Conservation (phyloP, 2,113 vertebrate genomes). For the Brachyhypopomus occidentalis region DNA sequence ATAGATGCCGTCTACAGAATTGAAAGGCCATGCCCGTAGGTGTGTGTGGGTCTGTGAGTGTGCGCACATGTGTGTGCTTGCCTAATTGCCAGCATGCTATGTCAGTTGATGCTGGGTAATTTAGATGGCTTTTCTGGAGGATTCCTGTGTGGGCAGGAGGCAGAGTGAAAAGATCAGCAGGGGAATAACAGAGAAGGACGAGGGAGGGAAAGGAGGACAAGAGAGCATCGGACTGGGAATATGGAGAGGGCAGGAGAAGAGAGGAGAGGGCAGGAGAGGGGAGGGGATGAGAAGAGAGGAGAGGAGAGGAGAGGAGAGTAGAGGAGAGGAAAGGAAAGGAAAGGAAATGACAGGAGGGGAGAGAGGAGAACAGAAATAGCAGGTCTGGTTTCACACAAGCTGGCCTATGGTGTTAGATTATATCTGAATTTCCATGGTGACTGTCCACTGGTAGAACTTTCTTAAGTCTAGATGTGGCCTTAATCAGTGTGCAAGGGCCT, state of each 20-base stretch:
- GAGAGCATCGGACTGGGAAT: not conserved
- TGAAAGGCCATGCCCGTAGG: constrained; percentile 5
- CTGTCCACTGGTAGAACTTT: not conserved
- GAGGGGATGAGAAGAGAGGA: not conserved
- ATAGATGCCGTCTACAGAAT: too few relatives aligned
- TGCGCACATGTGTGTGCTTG: not conserved
- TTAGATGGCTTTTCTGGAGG: not conserved
- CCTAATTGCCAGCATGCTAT: constrained; percentile 3
- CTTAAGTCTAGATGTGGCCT: constrained; percentile 3
- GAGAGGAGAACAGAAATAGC: not conserved
- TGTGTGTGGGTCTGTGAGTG: not conserved
- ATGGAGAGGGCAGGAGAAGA: not conserved
- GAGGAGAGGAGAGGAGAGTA: not conserved
- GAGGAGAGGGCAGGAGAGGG: not conserved
- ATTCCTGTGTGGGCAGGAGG: constrained; percentile 9
- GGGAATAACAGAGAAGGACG: not conserved
- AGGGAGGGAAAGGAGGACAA: not conserved
- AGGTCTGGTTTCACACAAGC: not conserved
- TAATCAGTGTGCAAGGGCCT: constrained; percentile 18
- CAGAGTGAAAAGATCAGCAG: not conserved
- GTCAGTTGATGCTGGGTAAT: constrained; percentile 12
- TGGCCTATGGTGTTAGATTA: constrained; percentile 1
- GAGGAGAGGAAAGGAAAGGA: too few relatives aligned
- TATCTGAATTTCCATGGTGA: constrained; percentile 11
- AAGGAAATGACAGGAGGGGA: too few relatives aligned